A percentile compares a stretch with the other conserved stretches of the same genome.
Evolutionary conservation across 2,113 vertebrate genomes (phyloP).

Genomic region (Neodontobutis hainanensis): DNA sequence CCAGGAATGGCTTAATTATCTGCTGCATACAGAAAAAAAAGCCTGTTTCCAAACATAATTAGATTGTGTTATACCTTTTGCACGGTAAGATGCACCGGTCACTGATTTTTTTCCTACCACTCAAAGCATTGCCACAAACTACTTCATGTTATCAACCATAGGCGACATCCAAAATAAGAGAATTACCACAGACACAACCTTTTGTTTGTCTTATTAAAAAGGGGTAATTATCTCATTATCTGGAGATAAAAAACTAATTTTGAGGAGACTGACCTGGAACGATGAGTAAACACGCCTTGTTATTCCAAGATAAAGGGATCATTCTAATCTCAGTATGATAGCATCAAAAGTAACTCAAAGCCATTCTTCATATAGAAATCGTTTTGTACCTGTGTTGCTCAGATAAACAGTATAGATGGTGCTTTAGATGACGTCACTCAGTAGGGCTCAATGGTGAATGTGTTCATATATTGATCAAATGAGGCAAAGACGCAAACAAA

Average conservation of each 20-base stretch:
- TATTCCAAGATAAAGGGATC: background rate
- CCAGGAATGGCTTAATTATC: too few relatives aligned
- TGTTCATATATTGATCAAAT: too few relatives aligned
- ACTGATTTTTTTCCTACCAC: background rate
- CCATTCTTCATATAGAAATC: background rate
- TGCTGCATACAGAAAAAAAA: too few relatives aligned
- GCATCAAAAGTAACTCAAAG: background rate
- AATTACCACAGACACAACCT: background rate
- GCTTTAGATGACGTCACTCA: too few relatives aligned
- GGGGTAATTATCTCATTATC: slow-evolving; percentile 8
- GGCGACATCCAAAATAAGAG: background rate
- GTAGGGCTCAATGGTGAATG: too few relatives aligned
- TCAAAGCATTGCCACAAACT: background rate
- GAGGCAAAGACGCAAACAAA: too few relatives aligned
- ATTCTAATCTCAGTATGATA: background rate
- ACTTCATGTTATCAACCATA: background rate
- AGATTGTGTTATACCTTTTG: too few relatives aligned
- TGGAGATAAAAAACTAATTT: slow-evolving; percentile 3
- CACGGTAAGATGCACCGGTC: too few relatives aligned
- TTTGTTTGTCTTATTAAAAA: background rate
- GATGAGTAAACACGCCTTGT: slow-evolving; percentile 6
- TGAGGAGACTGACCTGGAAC: background rate
- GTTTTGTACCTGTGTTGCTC: too few relatives aligned
- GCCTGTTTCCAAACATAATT: too few relatives aligned
- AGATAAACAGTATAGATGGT: too few relatives aligned